Evolutionary conservation across 2,888 invertebrate species (phyloP), one percentile per base, ranked within the genome.

Genomic region (Mesorhabditis sp.): DNA sequence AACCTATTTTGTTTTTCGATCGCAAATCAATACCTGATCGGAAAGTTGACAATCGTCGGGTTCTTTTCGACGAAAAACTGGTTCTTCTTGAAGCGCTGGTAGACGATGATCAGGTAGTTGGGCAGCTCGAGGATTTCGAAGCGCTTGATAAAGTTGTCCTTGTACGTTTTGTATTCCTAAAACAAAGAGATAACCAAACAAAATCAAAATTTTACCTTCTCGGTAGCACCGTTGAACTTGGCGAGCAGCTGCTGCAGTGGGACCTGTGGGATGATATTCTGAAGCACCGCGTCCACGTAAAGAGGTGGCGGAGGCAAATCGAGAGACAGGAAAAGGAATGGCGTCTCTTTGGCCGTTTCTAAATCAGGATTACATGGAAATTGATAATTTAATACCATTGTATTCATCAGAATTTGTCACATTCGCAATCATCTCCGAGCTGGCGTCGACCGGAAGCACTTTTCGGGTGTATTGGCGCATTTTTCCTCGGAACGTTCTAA

Each of bases 11-110:
- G 10, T 42, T 28, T 50, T 28, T 41, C 3, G 41, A 42, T 43
- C 3, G 3, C 4, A 64, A 43, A 70, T 44, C 65, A 92, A 91
- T 89, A 95, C 94, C 94, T 95, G 73, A 98, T 94, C 4, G 98
- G 98, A 87, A 99, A 99, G 87, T 99, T 99, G 4, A 99, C 97
- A 84, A 99, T 99, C 0, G 98, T 99, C 1, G 96, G 96, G 89
- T 99, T 99, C 88, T 99, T 99, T 87, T 99, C 98, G 28, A 95
- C 90, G 85, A 95, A 98, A 88, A 97, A 99, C 5, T 95, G 95
- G 86, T 98, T 99, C 88, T 95, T 98, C 0, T 95, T 96, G 87
- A 99, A 99, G 75, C 98, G 90, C 89, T 97, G 96, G 76, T 97
- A 94, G 83, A 95, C 96, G 69, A 98, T 88, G 83, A 99, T 96